A percentile compares a stretch with the other conserved stretches of the same genome.
These are phyloP conservation scores for Percina caprodes DNA, from an alignment of 2,113 vertebrate species.

Conservation along the genomic window DNA sequence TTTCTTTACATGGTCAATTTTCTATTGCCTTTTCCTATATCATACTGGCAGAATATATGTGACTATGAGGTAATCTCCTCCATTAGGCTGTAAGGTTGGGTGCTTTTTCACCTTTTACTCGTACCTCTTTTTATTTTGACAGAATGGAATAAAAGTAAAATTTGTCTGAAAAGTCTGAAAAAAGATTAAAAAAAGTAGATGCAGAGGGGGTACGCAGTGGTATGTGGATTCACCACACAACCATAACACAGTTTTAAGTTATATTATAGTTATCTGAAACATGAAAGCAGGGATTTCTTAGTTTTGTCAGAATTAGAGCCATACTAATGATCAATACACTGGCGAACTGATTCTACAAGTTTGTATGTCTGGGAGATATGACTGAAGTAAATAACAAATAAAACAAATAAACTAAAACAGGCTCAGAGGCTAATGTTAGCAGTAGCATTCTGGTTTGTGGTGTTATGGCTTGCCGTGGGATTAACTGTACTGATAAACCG, in stretches of 20 bases:
- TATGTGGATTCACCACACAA: no score
- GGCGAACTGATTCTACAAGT: neutral
- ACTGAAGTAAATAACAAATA: neutral
- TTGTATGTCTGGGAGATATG: neutral
- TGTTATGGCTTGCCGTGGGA: no score
- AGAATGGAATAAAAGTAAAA: constrained; percentile 17
- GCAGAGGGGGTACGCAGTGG: no score
- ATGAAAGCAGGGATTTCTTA: neutral
- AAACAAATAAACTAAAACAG: no score
- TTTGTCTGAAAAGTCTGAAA: constrained; percentile 6
- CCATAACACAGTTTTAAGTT: neutral
- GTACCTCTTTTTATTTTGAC: constrained; percentile 30
- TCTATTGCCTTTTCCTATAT: constrained; percentile 46
- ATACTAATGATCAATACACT: neutral
- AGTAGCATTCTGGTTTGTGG: no score
- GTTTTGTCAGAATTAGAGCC: neutral
- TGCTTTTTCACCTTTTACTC: constrained; percentile 25
- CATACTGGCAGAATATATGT: constrained; percentile 36
- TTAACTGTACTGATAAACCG: no score
- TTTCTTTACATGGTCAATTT: constrained; percentile 55
- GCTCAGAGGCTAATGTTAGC: no score
- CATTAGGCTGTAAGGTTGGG: constrained; percentile 39
- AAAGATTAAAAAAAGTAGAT: neutral
- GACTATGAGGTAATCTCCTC: constrained; percentile 46
- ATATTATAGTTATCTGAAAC: neutral